Evolutionary conservation across 2,888 invertebrate species (phyloP).

Genomic region (Luperina testacea): DNA sequence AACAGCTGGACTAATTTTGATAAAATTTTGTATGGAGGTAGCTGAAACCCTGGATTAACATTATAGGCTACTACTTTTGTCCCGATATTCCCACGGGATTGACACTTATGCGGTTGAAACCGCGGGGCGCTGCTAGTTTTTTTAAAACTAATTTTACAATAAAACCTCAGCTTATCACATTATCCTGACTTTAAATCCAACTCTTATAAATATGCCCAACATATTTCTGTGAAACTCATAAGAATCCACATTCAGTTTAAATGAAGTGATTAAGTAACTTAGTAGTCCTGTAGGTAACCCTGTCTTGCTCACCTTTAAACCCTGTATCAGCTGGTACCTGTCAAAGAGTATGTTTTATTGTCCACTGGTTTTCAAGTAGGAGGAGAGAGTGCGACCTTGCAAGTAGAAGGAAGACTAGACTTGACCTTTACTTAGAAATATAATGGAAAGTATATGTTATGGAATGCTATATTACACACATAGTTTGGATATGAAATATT

Average conservation of each 20-base stretch:
- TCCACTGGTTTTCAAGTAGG: not conserved
- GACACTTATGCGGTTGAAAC: too few species aligned
- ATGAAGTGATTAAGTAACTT: not conserved
- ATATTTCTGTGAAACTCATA: not conserved
- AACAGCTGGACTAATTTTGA: too few species aligned
- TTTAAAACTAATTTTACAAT: not conserved
- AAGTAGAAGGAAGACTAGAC: not conserved
- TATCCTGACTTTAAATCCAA: not conserved
- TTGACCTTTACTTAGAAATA: not conserved
- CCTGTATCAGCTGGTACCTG: not conserved
- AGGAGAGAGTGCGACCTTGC: not conserved
- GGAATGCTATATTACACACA: not conserved
- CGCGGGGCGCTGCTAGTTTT: too few species aligned
- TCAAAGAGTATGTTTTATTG: not conserved
- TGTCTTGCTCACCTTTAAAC: slow-evolving; percentile 13
- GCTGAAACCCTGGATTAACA: too few species aligned
- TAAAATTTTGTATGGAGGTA: too few species aligned
- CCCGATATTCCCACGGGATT: too few species aligned
- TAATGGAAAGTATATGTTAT: not conserved
- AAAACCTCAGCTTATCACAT: too few species aligned
- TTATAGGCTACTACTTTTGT: too few species aligned
- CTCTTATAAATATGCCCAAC: not conserved
- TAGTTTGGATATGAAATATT: not conserved
- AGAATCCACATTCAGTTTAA: not conserved
- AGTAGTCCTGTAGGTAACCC: not conserved